Evolutionary conservation across 1,140 invertebrate species (phyloP), one percentile per base, ranked within the genome.

Genomic region (Temnothorax nylanderi): DNA sequence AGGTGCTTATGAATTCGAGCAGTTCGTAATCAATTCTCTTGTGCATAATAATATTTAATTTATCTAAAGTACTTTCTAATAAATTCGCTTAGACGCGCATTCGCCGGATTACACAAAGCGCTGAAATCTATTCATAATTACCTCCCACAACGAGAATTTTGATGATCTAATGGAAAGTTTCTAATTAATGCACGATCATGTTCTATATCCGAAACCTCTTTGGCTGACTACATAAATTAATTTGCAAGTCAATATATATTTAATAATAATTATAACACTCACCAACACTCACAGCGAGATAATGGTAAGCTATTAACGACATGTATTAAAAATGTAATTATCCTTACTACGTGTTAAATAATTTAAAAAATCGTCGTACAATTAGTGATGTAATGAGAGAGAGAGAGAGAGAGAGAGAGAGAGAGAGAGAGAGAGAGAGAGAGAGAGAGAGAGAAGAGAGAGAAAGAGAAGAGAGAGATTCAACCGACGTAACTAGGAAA

Each of bases 121-220:
- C 26, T 34, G 18, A 64, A 80, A 65, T 51, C 76, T 47, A 21
- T 51, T 80, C 32, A 51, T 51, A 67, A 67, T 80, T 49, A 51
- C n/a, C 3, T 64, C 18, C 0, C 3, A 51, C 3, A 51, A 44
- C n/a, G 62, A 67, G 44, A 67, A 67, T 80, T 65, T 80, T 67
- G 10, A 65, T 65, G 32, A 80, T 80, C 60, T n/a, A 67, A 78
- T 44, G 32, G 18, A 64, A 65, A 80, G 76, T 80, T 80, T 80
- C 60, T 80, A 80, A 67, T 80, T 67, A 80, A 67, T 54, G 32
- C 60, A 37, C 58, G 49, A 80, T 80, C 60, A 51, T 64, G 60
- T 80, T 54, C 47, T 67, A 34, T 26, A n/a, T 34, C 11, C 44
- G 26, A 67, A 67, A 67, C 13, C 21, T 51, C 32, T 67, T 51